These are phyloP conservation scores for Sporophila hypoxantha DNA, from an alignment of 2,113 vertebrate species.

Conservation along the genomic window DNA sequence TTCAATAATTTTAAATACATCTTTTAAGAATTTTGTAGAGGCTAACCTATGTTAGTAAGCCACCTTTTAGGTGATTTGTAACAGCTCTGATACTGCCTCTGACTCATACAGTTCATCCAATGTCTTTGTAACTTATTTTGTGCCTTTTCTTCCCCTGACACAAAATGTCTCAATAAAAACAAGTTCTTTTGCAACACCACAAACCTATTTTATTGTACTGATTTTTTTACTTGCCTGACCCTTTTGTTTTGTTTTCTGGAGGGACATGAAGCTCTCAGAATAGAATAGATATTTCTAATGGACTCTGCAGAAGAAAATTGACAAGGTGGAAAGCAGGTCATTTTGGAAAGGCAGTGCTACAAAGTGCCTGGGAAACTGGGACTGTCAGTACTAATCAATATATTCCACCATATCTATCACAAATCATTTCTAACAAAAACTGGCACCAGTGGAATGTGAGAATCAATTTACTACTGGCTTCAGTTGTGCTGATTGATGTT, in stretches of 20 bases:
- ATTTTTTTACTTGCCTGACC: slow-evolving; percentile 8
- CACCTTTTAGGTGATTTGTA: slow-evolving; percentile 9
- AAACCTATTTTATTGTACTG: background rate
- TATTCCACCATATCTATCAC: slow-evolving; percentile 51
- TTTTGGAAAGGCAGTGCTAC: slow-evolving; percentile 12
- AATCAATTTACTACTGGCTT: slow-evolving; percentile 45
- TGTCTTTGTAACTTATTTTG: slow-evolving; percentile 46
- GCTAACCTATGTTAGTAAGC: background rate
- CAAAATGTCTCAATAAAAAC: slow-evolving; percentile 51
- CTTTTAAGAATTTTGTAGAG: background rate
- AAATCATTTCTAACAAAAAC: slow-evolving; percentile 53
- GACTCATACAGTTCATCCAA: background rate
- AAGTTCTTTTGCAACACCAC: slow-evolving; percentile 15
- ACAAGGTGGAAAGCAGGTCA: slow-evolving; percentile 59
- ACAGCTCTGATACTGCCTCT: slow-evolving; percentile 39
- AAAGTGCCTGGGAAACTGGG: slow-evolving; percentile 48
- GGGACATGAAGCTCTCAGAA: background rate
- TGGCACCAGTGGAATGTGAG: slow-evolving; percentile 24
- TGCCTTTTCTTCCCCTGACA: slow-evolving; percentile 42
- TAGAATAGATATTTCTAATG: slow-evolving; percentile 40
- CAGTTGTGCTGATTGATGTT: slow-evolving; percentile 28
- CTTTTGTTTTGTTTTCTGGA: slow-evolving; percentile 37
- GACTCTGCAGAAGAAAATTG: slow-evolving; percentile 40
- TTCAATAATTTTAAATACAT: background rate
- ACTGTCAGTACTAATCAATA: slow-evolving; percentile 63